Conservation (phyloP, 2,888 invertebrate species). For the Pomacea canaliculata region DNA sequence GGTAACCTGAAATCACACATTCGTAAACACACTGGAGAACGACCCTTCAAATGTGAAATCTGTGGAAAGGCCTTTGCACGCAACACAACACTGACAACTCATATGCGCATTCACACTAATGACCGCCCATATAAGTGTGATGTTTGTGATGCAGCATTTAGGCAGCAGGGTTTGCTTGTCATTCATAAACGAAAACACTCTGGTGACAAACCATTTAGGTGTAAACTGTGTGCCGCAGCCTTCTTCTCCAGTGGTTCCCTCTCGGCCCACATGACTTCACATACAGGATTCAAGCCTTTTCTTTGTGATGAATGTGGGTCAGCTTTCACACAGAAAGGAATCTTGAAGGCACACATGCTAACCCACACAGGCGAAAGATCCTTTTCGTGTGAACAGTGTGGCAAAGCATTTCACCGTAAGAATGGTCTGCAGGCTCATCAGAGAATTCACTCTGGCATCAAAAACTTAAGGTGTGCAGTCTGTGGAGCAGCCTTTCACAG, state of each 20-base stretch:
- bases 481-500: constrained; percentile 14
- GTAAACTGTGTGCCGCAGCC: constrained; percentile 5
- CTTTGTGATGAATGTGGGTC: constrained; percentile 18
- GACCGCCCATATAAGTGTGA: constrained; percentile 13
- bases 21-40: constrained; percentile 16
- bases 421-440: constrained; percentile 13
- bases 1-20: constrained; percentile 9
- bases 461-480: constrained; percentile 1
- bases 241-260: constrained; percentile 15
- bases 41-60: constrained; percentile 6
- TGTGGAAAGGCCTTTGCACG: constrained; percentile 19
- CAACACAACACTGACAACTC: constrained; percentile 9
- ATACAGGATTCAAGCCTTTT: constrained; percentile 5
- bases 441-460: constrained; percentile 9
- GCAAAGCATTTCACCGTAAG: constrained; percentile 12
- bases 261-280: constrained; percentile 6
- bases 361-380: constrained; percentile 14
- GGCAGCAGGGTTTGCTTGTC: constrained; percentile 9
- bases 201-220: constrained; percentile 9
- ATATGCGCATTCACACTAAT: constrained; percentile 18
- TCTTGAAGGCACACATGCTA: constrained; percentile 8
- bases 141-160: constrained; percentile 7
- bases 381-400: constrained; percentile 13
- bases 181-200: constrained; percentile 15
- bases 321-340: constrained; percentile 18